These are phyloP conservation scores for Oedothorax gibbosus DNA, from an alignment of 1,140 invertebrate species.

Conservation along the genomic window DNA sequence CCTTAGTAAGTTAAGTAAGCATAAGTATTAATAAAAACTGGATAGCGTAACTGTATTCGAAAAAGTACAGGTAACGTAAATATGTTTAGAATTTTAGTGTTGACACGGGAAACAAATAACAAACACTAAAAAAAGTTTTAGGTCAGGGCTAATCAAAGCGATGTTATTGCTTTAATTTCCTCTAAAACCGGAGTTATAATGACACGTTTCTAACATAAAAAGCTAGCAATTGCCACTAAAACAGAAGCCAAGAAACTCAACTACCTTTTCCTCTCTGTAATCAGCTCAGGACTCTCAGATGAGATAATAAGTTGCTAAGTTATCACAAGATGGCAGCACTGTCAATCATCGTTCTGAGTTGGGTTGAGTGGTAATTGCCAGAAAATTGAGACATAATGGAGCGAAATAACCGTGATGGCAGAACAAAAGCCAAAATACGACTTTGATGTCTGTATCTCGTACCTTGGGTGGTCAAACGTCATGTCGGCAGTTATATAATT, in stretches of 20 bases:
- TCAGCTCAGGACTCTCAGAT: neutral
- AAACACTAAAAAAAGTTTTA: too few relatives aligned
- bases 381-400: conserved; percentile 40
- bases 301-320: conserved; percentile 33
- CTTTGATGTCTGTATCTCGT: conserved; percentile 29
- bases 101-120: too few relatives aligned
- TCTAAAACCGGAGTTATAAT: too few relatives aligned
- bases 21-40: too few relatives aligned
- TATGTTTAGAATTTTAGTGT: too few relatives aligned
- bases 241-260: neutral
- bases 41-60: too few relatives aligned
- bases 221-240: neutral
- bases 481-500: conserved; percentile 30
- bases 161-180: too few relatives aligned
- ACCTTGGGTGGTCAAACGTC: conserved; percentile 45
- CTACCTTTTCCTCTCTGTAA: too few relatives aligned
- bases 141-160: too few relatives aligned
- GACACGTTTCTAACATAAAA: neutral
- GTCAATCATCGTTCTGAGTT: conserved; percentile 26
- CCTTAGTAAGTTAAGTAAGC: too few relatives aligned
- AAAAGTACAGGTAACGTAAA: too few relatives aligned
- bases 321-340: conserved; percentile 55
- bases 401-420: neutral
- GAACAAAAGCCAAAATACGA: conserved; percentile 12
- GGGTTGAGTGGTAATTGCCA: conserved; percentile 44